Percentiles rank a stretch among this genome's conserved stretches.
These are phyloP conservation scores for Adelosebastes latens DNA, from an alignment of 2,797 vertebrate genomes.

Conservation along the genomic window DNA sequence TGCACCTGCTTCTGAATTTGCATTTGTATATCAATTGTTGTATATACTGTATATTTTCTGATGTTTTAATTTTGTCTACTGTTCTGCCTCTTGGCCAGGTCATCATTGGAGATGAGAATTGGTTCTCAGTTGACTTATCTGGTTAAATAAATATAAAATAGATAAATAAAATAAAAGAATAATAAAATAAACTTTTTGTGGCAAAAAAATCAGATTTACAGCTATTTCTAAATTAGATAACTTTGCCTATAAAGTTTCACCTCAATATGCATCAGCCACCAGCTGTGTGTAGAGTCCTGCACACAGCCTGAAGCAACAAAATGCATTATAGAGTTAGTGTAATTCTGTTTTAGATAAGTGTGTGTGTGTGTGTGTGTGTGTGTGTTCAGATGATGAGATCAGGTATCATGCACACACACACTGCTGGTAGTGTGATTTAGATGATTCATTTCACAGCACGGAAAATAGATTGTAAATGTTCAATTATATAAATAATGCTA, in stretches of 20 bases:
- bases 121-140: no score
- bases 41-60: no score
- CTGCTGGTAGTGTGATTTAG: slow-evolving; percentile 12
- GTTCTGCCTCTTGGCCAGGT: no score
- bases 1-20: no score
- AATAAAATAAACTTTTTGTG: no score
- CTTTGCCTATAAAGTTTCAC: not conserved
- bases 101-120: no score
- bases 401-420: not conserved
- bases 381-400: not conserved
- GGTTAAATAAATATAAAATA: no score
- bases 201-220: not conserved
- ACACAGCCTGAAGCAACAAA: slow-evolving; percentile 4
- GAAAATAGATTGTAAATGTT: slow-evolving; percentile 29
- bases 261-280: not conserved
- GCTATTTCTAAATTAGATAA: not conserved
- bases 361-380: not conserved
- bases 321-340: not conserved
- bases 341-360: not conserved
- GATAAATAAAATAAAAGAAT: no score
- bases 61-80: no score
- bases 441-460: slow-evolving; percentile 38
- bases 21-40: no score
- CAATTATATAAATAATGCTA: slow-evolving; percentile 31
- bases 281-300: not conserved